These are phyloP conservation scores for Chiridota heheva DNA, from an alignment of 35 echinoderm and acorn worm species.

Conservation along the genomic window DNA sequence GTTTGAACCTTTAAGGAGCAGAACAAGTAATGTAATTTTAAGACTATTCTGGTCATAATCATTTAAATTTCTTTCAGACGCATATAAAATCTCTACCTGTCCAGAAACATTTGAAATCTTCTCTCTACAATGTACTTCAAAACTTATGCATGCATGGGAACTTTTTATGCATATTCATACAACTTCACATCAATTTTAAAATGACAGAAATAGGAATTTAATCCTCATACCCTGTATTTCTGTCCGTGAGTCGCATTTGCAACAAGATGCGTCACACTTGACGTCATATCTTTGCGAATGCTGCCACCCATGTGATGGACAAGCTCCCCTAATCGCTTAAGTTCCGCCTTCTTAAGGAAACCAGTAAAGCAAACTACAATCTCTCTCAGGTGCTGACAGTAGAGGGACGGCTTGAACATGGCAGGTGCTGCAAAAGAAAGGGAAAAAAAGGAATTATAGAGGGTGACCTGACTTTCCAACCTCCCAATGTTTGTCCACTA, in stretches of 20 bases:
- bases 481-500: not conserved
- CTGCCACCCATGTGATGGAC: conserved; percentile 99
- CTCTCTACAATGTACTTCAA: no score
- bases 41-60: no score
- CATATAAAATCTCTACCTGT: no score
- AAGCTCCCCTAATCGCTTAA: conserved; percentile 76
- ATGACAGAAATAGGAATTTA: no score
- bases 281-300: conserved; percentile 85
- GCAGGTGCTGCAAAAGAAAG: conserved; percentile 60
- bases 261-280: conserved; percentile 92
- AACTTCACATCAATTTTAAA: no score
- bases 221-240: conserved; percentile 92
- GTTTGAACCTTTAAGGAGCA: no score
- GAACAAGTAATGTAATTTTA: no score
- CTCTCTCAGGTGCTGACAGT: conserved; percentile 78
- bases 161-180: no score
- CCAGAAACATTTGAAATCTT: no score
- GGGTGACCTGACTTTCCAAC: no score
- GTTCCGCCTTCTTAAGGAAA: conserved; percentile 72
- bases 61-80: no score
- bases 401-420: conserved; percentile 70
- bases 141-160: no score
- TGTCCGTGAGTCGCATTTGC: conserved; percentile 79
- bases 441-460: not conserved
- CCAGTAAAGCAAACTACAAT: conserved; percentile 95